Evolutionary conservation across 2,797 vertebrate species (phyloP).

Genomic region (Aythya fuligula): DNA sequence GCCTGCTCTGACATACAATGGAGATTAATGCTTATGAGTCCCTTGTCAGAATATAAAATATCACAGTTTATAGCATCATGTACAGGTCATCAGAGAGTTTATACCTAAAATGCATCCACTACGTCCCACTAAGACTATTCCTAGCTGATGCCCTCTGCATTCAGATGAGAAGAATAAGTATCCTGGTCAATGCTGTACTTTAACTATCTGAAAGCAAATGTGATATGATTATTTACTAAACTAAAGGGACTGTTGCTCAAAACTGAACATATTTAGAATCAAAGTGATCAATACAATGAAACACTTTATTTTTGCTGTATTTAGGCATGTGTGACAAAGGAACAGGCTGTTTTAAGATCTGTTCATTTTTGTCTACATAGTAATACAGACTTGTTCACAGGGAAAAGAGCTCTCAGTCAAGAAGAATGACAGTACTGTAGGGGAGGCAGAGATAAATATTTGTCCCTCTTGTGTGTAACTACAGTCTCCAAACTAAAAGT

Average conservation of each 20-base stretch:
- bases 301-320: not conserved
- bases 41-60: not conserved
- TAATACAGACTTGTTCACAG: not conserved
- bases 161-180: not conserved
- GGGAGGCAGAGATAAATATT: not conserved
- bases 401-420: not conserved
- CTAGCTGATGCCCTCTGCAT: not conserved
- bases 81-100: not conserved
- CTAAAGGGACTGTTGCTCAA: not conserved
- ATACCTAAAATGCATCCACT: not conserved
- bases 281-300: not conserved
- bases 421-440: not conserved
- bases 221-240: not conserved
- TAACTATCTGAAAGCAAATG: not conserved
- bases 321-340: not conserved
- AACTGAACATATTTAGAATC: not conserved
- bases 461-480: not conserved
- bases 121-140: not conserved
- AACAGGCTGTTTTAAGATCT: not conserved
- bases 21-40: not conserved
- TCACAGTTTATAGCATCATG: not conserved
- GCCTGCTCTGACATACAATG: not conserved
- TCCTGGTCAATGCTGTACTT: not conserved
- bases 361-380: not conserved
- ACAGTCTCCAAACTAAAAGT: not conserved